Conservation (phyloP, 2,888 invertebrate genomes). For the Tipula vernalis region DNA sequence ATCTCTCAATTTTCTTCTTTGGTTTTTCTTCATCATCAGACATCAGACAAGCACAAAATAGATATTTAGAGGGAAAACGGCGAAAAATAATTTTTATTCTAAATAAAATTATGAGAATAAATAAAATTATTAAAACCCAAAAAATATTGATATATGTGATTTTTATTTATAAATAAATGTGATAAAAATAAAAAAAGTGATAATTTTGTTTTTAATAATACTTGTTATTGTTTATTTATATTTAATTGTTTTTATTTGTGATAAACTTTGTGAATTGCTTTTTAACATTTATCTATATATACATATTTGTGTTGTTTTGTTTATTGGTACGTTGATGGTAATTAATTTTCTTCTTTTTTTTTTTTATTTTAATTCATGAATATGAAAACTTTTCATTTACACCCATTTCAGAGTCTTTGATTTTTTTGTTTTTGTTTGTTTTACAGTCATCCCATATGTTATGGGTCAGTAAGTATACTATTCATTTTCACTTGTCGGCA, state of each 20-base stretch:
- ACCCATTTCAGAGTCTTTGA: not conserved
- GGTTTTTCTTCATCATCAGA: not conserved
- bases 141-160: not conserved
- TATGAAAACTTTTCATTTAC: not conserved
- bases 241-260: not conserved
- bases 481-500: not conserved
- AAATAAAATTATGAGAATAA: not conserved
- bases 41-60: not conserved
- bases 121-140: not conserved
- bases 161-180: not conserved
- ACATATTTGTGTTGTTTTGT: not conserved
- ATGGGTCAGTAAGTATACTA: not conserved
- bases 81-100: not conserved
- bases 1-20: not conserved
- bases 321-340: not conserved
- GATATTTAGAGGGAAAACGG: not conserved
- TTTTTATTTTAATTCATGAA: not conserved
- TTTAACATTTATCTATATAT: not conserved
- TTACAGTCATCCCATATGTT: not conserved
- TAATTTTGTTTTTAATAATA: not conserved
- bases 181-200: not conserved
- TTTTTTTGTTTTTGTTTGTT: not conserved
- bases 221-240: not conserved
- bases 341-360: not conserved
- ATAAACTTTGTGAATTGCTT: not conserved